Base-by-base conservation (phyloP, 2,888 invertebrate species). In the Ganaspis brasiliensis region DNA sequence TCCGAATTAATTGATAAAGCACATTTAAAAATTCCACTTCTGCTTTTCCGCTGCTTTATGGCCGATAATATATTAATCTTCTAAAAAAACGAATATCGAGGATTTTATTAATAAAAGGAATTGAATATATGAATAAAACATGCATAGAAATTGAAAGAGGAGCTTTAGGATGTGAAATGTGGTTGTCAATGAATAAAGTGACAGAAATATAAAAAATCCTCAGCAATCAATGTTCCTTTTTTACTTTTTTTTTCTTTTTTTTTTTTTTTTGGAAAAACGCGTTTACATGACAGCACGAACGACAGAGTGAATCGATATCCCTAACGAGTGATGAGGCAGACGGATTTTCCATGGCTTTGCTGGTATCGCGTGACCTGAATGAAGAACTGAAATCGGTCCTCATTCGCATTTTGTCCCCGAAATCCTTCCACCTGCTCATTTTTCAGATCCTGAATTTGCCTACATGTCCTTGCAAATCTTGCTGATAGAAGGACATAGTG, bases 281-380 rank as follows among this genome's bases (percentile, higher is more conserved):
- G 45, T 67, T 67, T 45, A 67, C 67, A 67, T 40, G 67, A 67
- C 63, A 67, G 40, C 40, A 40, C 63, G 63, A 67, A 40, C 45
- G 63, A 67, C 40, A 67, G 59, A 59, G 21, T 26, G 71, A 79
- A 79, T 83, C 79, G 81, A 82, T 79, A 83, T 73, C 73, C 73
- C 75, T 82, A 79, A 82, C 79, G 83, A 82, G 78, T 79, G 77
- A 70, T 72, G 61, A 71, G 72, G 72, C 55, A 56, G 56, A 76
- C 37, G 77, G 75, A 75, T 78, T 80, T 71, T 55, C 73, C 59
- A 61, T 61, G 72, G 80, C 76, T 81, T 78, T 78, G 73, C 77
- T 73, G 72, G 56, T 78, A 74, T 79, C 76, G 76, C 82, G 82
- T 81, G 82, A 82, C 82, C 73, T 56, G 81, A 79, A 80, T 76